Base-by-base conservation (phyloP, 2,797 vertebrate species). In the Graptemys geographica region DNA sequence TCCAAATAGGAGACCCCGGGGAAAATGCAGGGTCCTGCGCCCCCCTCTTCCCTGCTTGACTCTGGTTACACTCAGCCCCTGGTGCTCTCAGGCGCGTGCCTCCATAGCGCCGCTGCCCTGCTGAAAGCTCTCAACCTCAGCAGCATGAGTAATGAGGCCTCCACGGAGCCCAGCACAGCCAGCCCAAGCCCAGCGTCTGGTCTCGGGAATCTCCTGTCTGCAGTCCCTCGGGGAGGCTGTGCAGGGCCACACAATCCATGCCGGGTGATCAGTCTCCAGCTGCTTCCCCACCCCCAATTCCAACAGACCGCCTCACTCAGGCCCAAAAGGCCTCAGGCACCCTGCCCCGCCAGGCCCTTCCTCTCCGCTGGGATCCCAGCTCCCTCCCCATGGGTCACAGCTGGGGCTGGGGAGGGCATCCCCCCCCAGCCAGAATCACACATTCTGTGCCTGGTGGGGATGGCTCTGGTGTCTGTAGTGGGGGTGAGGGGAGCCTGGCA, bases 161-260 rank as follows among this genome's bases (percentile, higher is more conserved):
- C 91, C 83, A 95, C 95, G 82, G 93, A 41, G 89, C 16, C 1
- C 1, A 49, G 51, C 1, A 21, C 86, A 81, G 93, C 72, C 89
- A 65, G 69, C 62, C 81, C 28, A 84, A n/a, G 53, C 85, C 90
- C 83, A 15, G 0, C 31, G 57, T 72, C 76, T 28, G 53, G 72
- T 79, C 79, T 31, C 79, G 65, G 62, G 1, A 72, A 83, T 49
- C 1, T 10, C 83, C 89, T 47, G 31, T 56, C 23, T 1, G 87
- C 5, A 8, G 84, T 96, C 95, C 95, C 95, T 85, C 27, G 33
- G 31, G 55, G 92, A 91, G 10, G 52, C 91, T 8, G 56, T 15
- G 41, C 86, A 5, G 31, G 65, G 80, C 86, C n/a, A 92, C 65
- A 59, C 69, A 80, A 91, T 94, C 90, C 94, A 95, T 94, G 89